Evolutionary conservation across 2,113 vertebrate species (phyloP).

Genomic region (Eubucco bourcierii): DNA sequence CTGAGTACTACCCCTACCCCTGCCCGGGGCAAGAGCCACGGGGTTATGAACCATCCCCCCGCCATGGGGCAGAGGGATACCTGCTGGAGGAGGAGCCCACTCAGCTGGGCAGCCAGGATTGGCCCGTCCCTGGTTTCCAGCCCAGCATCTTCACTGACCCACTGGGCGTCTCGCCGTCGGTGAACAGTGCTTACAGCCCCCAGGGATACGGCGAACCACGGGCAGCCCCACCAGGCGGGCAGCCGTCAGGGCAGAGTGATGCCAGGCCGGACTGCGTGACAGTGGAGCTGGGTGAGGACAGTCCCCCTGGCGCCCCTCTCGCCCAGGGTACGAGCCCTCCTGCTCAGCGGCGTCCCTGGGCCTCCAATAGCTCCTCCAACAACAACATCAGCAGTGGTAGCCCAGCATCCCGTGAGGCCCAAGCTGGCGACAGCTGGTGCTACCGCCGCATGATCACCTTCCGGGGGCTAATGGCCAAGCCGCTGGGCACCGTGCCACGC

Average conservation of each 20-base stretch:
- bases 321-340: neutral
- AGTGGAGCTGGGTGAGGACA: slow-evolving; percentile 2
- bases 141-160: slow-evolving; percentile 79
- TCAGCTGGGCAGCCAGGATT: slow-evolving; percentile 75
- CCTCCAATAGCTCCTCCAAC: slow-evolving; percentile 85
- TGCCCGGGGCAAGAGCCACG: neutral
- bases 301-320: slow-evolving; percentile 6
- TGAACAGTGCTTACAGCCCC: slow-evolving; percentile 6
- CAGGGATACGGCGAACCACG: neutral
- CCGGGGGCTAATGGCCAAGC: slow-evolving; percentile 30
- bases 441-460: slow-evolving; percentile 51
- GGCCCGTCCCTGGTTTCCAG: slow-evolving; percentile 76
- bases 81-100: slow-evolving; percentile 69
- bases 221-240: slow-evolving; percentile 3
- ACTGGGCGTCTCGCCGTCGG: slow-evolving; percentile 71
- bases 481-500: slow-evolving; percentile 41
- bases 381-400: slow-evolving; percentile 78
- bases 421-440: slow-evolving; percentile 58
- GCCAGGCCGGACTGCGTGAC: neutral
- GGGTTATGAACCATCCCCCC: slow-evolving; percentile 74
- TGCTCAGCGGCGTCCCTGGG: slow-evolving; percentile 77
- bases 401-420: neutral
- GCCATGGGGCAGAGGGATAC: slow-evolving; percentile 61
- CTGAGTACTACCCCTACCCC: neutral
- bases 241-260: neutral